Evolutionary conservation across 2,888 invertebrate genomes (phyloP).

Genomic region (Nesidiocoris tenuis): DNA sequence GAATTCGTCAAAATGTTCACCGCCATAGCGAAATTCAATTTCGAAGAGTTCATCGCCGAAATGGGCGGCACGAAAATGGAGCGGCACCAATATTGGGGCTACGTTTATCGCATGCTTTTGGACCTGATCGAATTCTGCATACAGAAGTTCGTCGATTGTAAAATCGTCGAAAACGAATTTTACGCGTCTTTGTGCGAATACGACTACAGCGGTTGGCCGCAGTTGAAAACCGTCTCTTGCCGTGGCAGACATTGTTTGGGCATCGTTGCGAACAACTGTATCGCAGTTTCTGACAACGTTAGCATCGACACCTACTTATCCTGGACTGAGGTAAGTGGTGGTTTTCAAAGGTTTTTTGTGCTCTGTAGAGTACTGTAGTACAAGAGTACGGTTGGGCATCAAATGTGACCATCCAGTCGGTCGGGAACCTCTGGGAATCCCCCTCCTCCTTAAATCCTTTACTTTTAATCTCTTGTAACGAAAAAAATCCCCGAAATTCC

Average conservation of each 20-base stretch:
- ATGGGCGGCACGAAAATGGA: conserved; percentile 26
- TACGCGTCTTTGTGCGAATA: conserved; percentile 42
- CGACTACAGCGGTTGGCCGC: conserved; percentile 42
- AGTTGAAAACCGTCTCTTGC: conserved; percentile 27
- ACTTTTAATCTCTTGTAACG: no score
- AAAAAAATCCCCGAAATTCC: no score
- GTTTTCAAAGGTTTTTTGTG: no score
- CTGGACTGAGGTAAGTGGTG: conserved; percentile 45
- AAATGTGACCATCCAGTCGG: no score
- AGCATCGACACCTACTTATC: conserved; percentile 46
- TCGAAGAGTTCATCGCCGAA: conserved; percentile 30
- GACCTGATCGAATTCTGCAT: conserved; percentile 41
- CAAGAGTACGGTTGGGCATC: no score
- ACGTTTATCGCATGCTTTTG: conserved; percentile 42
- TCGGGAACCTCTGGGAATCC: no score
- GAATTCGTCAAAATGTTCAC: conserved; percentile 46
- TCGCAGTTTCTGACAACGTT: conserved; percentile 37
- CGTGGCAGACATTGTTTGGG: conserved; percentile 44
- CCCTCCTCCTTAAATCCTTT: no score
- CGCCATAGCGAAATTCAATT: conserved; percentile 32
- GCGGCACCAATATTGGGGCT: conserved; percentile 43
- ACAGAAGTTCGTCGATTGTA: conserved; percentile 16
- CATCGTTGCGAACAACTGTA: conserved; percentile 38
- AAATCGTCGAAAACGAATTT: conserved; percentile 13
- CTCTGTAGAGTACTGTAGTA: no score